Percentiles rank a stretch among this genome's conserved stretches.
Evolutionary conservation across 2,113 vertebrate genomes (phyloP).

Genomic region (Gallinago jamesoni): DNA sequence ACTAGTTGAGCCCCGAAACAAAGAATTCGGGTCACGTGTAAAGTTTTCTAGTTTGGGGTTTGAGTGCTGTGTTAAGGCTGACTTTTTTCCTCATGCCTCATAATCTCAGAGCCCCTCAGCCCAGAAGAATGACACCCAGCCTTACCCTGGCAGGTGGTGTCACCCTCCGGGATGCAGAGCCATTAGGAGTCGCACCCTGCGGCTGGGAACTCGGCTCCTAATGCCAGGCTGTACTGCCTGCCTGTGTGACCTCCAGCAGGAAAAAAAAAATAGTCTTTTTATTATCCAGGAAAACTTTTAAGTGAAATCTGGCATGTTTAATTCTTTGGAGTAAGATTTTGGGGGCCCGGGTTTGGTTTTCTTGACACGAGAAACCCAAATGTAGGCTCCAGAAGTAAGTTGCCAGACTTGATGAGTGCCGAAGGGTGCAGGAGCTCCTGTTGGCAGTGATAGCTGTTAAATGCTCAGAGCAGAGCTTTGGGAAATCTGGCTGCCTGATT

Average conservation of each 20-base stretch:
- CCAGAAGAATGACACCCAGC: neutral
- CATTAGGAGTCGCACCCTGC: neutral
- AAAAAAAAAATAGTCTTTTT: neutral
- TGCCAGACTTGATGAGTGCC: neutral
- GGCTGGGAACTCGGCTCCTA: neutral
- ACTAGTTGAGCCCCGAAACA: neutral
- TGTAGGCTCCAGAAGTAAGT: neutral
- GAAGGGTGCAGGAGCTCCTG: neutral
- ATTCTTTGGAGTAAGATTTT: neutral
- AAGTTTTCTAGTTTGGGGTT: neutral
- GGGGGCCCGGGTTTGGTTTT: neutral
- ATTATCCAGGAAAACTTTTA: neutral
- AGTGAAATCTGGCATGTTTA: neutral
- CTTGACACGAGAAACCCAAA: neutral
- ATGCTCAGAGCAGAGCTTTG: neutral
- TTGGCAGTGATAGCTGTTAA: neutral
- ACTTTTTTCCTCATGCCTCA: neutral
- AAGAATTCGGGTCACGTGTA: neutral
- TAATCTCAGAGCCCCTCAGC: neutral
- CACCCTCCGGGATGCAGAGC: neutral
- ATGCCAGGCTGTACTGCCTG: neutral
- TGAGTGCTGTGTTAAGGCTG: neutral
- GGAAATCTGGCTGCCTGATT: neutral
- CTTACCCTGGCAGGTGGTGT: neutral
- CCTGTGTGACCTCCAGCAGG: neutral